Conservation (phyloP, 2,888 invertebrate genomes). For the Spisula subtruncata region DNA sequence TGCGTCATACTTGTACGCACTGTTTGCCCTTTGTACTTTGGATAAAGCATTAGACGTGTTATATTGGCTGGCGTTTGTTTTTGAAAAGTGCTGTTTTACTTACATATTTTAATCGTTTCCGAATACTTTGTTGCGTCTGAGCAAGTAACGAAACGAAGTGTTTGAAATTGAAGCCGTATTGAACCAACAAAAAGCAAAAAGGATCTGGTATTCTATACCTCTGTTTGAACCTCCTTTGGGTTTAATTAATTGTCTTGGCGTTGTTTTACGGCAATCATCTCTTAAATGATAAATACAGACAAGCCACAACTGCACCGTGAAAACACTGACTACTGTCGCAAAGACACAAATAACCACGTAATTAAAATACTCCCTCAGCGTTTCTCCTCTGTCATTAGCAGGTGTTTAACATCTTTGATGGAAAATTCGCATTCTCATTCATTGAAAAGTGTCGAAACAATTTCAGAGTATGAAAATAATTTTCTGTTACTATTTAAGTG, state of each 20-base stretch:
- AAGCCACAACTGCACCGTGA: background rate
- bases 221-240: slow-evolving; percentile 18
- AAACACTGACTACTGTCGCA: slow-evolving; percentile 29
- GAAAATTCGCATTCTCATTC: background rate
- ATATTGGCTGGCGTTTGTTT: too few relatives aligned
- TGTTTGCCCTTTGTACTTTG: too few relatives aligned
- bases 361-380: slow-evolving; percentile 3
- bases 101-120: background rate
- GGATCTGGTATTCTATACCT: background rate
- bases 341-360: slow-evolving; percentile 19
- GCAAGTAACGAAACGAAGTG: background rate
- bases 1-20: too few relatives aligned
- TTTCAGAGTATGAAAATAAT: background rate
- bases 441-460: slow-evolving; percentile 13
- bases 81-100: too few relatives aligned
- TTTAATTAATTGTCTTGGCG: slow-evolving; percentile 30
- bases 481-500: slow-evolving; percentile 13
- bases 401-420: slow-evolving; percentile 33
- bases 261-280: slow-evolving; percentile 1
- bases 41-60: too few relatives aligned
- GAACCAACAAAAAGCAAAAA: slow-evolving; percentile 19
- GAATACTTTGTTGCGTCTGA: slow-evolving; percentile 22
- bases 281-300: slow-evolving; percentile 26
- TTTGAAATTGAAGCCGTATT: slow-evolving; percentile 19
- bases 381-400: slow-evolving; percentile 33